These are phyloP conservation scores for Bombycilla garrulus DNA, from an alignment of 2,113 vertebrate species.

Conservation along the genomic window DNA sequence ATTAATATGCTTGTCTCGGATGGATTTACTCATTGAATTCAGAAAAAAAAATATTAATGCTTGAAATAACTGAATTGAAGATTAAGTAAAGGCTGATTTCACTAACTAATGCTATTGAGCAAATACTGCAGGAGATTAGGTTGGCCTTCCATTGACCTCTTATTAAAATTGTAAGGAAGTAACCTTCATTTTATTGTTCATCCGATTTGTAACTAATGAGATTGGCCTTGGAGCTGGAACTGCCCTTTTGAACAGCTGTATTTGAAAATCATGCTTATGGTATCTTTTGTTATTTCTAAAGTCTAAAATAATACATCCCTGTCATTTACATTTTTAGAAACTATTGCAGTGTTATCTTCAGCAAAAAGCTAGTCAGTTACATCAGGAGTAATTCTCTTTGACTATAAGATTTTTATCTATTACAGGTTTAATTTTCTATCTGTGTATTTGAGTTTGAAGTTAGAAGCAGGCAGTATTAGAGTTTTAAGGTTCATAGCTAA, in stretches of 20 bases:
- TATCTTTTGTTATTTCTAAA: background rate
- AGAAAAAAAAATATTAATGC: background rate
- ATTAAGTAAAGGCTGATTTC: slow-evolving; percentile 2
- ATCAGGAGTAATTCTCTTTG: background rate
- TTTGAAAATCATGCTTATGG: background rate
- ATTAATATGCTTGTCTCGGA: background rate
- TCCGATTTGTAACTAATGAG: slow-evolving; percentile 18
- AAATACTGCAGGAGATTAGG: background rate
- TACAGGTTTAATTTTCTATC: background rate
- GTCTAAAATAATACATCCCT: background rate
- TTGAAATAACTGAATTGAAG: background rate
- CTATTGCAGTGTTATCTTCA: background rate
- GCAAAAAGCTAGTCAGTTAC: background rate
- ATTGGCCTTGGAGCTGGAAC: background rate
- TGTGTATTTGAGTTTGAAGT: background rate
- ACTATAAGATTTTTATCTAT: background rate
- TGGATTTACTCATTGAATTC: background rate
- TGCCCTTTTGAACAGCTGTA: background rate
- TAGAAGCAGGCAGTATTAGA: background rate
- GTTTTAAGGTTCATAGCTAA: background rate
- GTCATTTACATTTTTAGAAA: background rate
- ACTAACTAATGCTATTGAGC: background rate
- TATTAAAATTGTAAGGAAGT: background rate
- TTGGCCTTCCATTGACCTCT: background rate
- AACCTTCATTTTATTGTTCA: background rate